These are phyloP conservation scores for Leptatherina wallacei DNA, from an alignment of 2,797 vertebrate species.

Conservation along the genomic window DNA sequence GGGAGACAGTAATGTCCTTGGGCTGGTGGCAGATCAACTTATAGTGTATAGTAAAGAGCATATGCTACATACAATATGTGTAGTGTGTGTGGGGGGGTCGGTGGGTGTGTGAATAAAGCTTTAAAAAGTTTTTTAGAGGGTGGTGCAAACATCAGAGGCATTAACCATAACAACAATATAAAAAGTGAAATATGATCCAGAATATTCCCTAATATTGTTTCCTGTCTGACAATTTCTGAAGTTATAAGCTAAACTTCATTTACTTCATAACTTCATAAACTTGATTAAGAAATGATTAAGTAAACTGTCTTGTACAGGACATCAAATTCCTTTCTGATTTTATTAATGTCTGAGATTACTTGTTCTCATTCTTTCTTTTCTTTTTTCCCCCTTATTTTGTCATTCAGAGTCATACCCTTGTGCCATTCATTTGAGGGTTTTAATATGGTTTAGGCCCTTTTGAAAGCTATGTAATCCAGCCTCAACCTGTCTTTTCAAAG, in stretches of 20 bases:
- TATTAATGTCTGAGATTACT: too few species aligned
- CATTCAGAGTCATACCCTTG: not conserved
- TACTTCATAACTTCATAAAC: too few species aligned
- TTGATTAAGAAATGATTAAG: not conserved
- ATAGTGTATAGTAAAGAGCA: slow-evolving; percentile 59
- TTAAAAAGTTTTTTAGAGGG: not conserved
- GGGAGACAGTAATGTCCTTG: slow-evolving; percentile 81
- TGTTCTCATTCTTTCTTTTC: too few species aligned
- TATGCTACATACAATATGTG: slow-evolving; percentile 17
- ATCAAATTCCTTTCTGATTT: not conserved
- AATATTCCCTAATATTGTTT: not conserved
- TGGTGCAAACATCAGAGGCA: not conserved
- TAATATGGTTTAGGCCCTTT: not conserved
- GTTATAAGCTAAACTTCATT: not conserved
- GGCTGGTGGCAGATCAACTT: slow-evolving; percentile 82
- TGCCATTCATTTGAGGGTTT: not conserved
- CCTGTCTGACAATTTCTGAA: not conserved
- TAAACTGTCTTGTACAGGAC: not conserved
- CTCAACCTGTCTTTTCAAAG: not conserved
- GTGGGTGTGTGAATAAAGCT: not conserved
- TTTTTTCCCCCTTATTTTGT: not conserved
- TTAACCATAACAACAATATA: not conserved
- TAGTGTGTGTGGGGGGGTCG: not conserved
- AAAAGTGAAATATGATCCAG: not conserved
- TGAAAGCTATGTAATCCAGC: not conserved